phyloP scores from a whole-genome alignment of 2,797 vertebrate species.

The Aeoliscus strigatus region DNA sequence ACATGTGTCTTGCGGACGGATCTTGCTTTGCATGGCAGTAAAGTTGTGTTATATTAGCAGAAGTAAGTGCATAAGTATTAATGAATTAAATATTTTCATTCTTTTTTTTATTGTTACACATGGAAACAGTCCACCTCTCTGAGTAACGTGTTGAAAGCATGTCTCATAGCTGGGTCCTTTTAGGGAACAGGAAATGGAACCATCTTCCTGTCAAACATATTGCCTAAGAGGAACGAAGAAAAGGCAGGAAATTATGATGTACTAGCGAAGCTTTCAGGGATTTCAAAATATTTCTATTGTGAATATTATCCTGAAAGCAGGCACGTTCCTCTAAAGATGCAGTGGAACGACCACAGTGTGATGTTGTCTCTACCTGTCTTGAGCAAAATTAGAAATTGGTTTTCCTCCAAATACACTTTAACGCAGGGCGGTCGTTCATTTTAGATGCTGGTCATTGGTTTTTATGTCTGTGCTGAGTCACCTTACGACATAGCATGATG shows the following conservation, averaged over 20 bases:
- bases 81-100: neutral
- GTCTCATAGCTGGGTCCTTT: neutral
- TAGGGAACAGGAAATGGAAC: constrained; percentile 49
- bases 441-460: neutral
- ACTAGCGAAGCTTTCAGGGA: neutral
- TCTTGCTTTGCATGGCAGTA: constrained; percentile 1
- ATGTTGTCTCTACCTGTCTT: neutral
- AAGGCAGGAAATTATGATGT: constrained; percentile 4
- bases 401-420: neutral
- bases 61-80: constrained; percentile 4
- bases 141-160: neutral
- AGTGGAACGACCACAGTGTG: no score
- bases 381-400: neutral
- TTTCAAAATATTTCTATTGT: no score
- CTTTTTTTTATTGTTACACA: no score
- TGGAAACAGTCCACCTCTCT: no score
- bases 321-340: no score
- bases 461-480: no score
- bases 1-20: constrained; percentile 15
- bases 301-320: no score
- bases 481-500: no score
- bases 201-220: constrained; percentile 47
- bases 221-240: constrained; percentile 40
- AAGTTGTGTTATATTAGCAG: constrained; percentile 27
- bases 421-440: neutral